phyloP scores from a whole-genome alignment of 2,113 vertebrate genomes.

The Suricata suricatta region DNA sequence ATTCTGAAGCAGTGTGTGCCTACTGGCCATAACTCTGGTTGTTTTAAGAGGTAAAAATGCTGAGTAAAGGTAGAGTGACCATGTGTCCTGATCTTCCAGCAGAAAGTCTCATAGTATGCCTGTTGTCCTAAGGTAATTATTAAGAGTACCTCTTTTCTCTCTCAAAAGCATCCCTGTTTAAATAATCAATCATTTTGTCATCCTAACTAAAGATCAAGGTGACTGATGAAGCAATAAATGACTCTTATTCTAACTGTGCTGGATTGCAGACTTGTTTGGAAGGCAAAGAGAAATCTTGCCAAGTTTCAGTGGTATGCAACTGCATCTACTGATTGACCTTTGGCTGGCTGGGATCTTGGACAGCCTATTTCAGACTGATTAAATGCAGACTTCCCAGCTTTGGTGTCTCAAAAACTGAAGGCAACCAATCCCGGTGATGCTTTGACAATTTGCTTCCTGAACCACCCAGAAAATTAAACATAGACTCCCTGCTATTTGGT shows the following conservation, averaged over 20 bases:
- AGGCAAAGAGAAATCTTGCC: slow-evolving; percentile 24
- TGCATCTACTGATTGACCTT: background rate
- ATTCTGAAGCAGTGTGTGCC: background rate
- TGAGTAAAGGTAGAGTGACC: background rate
- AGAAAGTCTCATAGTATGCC: background rate
- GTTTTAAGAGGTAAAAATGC: background rate
- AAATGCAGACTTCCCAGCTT: background rate
- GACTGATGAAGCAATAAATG: background rate
- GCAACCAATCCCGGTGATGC: background rate
- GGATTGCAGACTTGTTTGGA: background rate
- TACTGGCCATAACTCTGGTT: background rate
- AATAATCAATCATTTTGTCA: background rate
- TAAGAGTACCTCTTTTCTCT: background rate
- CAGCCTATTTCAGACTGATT: background rate
- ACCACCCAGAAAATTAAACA: background rate
- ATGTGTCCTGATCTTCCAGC: background rate
- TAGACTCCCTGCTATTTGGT: background rate
- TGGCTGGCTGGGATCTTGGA: background rate
- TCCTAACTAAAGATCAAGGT: background rate
- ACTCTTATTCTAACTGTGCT: background rate
- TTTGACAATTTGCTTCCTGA: background rate
- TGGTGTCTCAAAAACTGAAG: background rate
- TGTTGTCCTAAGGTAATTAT: background rate
- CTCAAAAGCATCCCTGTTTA: background rate
- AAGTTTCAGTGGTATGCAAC: background rate